phyloP scores from a whole-genome alignment of 2,888 invertebrate genomes.

The Odontothrips loti region DNA sequence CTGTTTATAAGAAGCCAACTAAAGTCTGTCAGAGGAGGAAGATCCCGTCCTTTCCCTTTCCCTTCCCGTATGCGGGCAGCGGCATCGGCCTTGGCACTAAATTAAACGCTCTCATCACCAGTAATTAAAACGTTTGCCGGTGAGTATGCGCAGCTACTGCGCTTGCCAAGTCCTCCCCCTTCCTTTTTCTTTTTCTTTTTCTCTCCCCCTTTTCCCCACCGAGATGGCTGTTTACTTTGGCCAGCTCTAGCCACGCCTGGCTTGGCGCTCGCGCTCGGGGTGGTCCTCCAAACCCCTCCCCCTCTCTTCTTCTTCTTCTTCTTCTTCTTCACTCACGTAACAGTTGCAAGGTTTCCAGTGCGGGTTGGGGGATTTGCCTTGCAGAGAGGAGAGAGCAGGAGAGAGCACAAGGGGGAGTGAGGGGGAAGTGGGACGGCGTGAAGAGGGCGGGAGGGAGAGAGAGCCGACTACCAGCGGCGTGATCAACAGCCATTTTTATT shows the following conservation, averaged over 20 bases:
- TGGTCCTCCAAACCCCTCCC: background rate
- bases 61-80: background rate
- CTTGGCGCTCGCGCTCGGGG: background rate
- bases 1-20: background rate
- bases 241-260: background rate
- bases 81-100: background rate
- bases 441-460: background rate
- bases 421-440: background rate
- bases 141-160: background rate
- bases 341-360: background rate
- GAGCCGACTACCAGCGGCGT: background rate
- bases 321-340: background rate
- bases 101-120: background rate
- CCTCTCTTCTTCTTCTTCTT: background rate
- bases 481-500: too few relatives aligned
- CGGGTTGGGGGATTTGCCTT: background rate
- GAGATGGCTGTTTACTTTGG: conserved; percentile 4
- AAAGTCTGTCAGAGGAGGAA: background rate
- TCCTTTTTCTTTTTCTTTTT: background rate
- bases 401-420: background rate
- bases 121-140: background rate
- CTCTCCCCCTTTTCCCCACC: background rate
- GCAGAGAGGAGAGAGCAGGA: background rate
- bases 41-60: background rate
- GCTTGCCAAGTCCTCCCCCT: background rate